Conservation (phyloP, 2,888 invertebrate genomes). For the Bimastos eiseni region DNA sequence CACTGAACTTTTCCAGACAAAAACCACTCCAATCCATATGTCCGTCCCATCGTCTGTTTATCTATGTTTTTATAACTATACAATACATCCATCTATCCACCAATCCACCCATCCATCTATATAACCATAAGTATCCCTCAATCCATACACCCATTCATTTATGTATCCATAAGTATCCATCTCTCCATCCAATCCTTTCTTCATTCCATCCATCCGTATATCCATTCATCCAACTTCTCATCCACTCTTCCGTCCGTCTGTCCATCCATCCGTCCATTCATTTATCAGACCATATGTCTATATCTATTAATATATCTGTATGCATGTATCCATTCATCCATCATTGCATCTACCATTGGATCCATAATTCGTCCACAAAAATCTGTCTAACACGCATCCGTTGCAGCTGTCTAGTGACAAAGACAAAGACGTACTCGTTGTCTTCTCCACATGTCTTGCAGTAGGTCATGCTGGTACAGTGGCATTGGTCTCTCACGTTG, state of each 20-base stretch:
- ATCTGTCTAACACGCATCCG: neutral
- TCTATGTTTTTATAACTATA: too few species aligned
- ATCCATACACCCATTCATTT: neutral
- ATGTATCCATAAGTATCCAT: neutral
- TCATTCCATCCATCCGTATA: neutral
- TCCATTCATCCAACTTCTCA: neutral
- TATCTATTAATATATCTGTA: too few species aligned
- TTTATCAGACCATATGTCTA: too few species aligned
- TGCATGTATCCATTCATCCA: neutral
- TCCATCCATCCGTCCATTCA: neutral
- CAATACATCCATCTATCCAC: neutral
- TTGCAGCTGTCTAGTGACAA: neutral
- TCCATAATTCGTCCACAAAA: neutral
- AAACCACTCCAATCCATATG: neutral
- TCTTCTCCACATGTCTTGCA: constrained; percentile 54
- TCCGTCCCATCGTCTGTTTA: too few species aligned
- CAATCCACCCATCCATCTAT: neutral
- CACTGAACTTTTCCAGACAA: neutral
- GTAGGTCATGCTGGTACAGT: constrained; percentile 57
- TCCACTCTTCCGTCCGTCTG: neutral
- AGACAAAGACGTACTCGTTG: constrained; percentile 49
- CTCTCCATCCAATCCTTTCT: neutral
- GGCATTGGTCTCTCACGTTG: constrained; percentile 57
- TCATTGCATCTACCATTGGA: neutral
- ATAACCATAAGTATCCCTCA: neutral